phyloP scores from a whole-genome alignment of 2,888 invertebrate species.

The Beris chalybata region DNA sequence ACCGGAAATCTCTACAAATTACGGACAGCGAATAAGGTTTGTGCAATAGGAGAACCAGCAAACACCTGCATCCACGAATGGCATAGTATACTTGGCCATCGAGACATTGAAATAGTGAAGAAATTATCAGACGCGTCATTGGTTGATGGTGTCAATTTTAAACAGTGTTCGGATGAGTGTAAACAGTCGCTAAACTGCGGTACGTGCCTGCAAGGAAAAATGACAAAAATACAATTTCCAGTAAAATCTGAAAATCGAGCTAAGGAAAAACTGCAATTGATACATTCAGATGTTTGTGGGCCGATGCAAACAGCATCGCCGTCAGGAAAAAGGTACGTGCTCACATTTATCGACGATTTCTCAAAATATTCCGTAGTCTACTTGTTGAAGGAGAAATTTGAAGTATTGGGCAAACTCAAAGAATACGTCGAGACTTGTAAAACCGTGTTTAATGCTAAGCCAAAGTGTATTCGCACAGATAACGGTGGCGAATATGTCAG shows the following conservation, averaged over 20 bases:
- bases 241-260: neutral
- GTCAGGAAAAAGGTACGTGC: conserved; percentile 42
- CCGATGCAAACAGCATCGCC: conserved; percentile 44
- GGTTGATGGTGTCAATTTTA: neutral
- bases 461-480: neutral
- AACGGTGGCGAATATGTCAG: neutral
- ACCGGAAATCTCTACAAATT: neutral
- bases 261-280: neutral
- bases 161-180: neutral
- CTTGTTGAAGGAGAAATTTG: conserved; percentile 42
- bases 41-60: neutral
- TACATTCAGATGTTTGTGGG: conserved; percentile 47
- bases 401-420: conserved; percentile 39
- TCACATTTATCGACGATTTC: conserved; percentile 47
- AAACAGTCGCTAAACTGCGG: neutral
- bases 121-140: neutral
- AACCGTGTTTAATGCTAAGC: neutral
- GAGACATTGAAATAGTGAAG: conserved; percentile 24
- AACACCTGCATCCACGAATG: conserved; percentile 38
- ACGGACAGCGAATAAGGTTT: neutral
- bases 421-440: conserved; percentile 35
- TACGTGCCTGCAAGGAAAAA: neutral
- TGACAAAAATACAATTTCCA: neutral
- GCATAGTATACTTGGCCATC: conserved; percentile 39
- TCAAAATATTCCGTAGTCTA: conserved; percentile 43